Evolutionary conservation across 2,888 invertebrate species (phyloP).

Genomic region (Parapristionchus giblindavisi): DNA sequence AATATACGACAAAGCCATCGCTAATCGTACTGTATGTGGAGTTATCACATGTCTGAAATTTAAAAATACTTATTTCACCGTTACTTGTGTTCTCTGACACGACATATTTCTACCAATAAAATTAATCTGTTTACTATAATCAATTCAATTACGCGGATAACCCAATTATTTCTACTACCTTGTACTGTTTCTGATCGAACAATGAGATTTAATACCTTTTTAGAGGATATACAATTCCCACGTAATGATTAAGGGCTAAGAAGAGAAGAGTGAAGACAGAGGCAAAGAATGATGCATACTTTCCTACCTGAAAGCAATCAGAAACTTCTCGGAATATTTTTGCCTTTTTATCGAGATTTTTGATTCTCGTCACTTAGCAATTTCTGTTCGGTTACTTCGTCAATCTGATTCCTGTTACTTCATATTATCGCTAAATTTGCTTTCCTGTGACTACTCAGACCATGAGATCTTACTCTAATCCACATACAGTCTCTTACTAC

Average conservation of each 20-base stretch:
- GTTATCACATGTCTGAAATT: constrained; percentile 48
- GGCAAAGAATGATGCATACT: constrained; percentile 73
- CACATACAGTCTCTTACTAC: background rate
- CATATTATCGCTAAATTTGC: no score
- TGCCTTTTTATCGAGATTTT: no score
- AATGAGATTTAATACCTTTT: constrained; percentile 40
- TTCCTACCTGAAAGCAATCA: constrained; percentile 52
- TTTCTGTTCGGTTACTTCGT: no score
- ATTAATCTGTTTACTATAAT: no score
- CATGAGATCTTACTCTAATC: no score
- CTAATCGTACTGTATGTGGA: constrained; percentile 44
- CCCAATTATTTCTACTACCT: no score
- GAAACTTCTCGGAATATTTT: no score
- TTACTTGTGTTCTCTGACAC: background rate
- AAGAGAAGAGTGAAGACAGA: constrained; percentile 77
- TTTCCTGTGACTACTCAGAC: no score
- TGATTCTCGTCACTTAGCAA: no score
- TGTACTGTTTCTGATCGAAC: no score
- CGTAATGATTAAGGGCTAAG: constrained; percentile 78
- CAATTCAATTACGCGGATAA: no score
- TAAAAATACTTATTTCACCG: background rate
- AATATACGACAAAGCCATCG: constrained; percentile 55
- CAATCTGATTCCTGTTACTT: no score
- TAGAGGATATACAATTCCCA: constrained; percentile 77
- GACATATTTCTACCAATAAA: background rate